Percentiles rank a stretch among this genome's conserved stretches.
Evolutionary conservation across 2,888 invertebrate genomes (phyloP).

Genomic region (Drosophila testacea): DNA sequence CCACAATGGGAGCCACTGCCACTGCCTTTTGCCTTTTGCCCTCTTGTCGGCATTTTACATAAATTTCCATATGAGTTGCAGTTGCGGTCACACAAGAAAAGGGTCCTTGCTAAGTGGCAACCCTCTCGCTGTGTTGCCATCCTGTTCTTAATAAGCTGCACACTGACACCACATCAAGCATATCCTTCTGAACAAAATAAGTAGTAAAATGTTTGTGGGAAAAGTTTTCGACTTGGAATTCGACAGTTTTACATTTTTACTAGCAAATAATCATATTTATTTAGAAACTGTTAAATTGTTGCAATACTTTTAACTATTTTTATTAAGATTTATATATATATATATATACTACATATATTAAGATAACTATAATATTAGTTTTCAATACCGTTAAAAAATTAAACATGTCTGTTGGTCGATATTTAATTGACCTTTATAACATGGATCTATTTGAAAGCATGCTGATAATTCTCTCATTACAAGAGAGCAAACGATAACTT

Average conservation of each 20-base stretch:
- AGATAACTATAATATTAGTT: no score
- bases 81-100: conserved; percentile 23
- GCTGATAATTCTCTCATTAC: no score
- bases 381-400: no score
- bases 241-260: no score
- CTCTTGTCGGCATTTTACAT: conserved; percentile 41
- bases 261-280: no score
- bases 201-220: not conserved
- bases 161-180: conserved; percentile 17
- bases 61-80: conserved; percentile 42
- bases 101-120: conserved; percentile 27
- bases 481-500: no score
- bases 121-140: conserved; percentile 2
- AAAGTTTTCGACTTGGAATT: not conserved
- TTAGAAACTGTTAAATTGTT: not conserved
- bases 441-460: no score
- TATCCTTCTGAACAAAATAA: not conserved
- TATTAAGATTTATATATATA: not conserved
- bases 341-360: no score
- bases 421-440: no score
- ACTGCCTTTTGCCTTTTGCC: conserved; percentile 18
- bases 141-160: conserved; percentile 34
- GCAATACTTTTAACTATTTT: not conserved
- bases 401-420: no score
- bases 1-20: conserved; percentile 16